These are phyloP conservation scores for Acrocephalus scirpaceus DNA, from an alignment of 2,797 vertebrate species.

Conservation along the genomic window DNA sequence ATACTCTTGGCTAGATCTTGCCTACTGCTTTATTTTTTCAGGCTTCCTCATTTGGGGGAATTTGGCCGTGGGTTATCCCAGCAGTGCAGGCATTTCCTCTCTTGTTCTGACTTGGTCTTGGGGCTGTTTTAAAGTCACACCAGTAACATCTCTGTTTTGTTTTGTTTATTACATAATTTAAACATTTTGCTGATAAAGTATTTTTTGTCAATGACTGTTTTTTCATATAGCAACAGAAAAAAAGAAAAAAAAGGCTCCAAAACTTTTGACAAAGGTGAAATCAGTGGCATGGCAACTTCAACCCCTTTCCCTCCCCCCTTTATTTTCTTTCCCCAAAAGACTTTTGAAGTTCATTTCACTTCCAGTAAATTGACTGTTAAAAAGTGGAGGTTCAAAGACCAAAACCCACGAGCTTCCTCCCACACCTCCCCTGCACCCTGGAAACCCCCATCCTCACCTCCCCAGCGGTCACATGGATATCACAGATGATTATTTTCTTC, in stretches of 20 bases:
- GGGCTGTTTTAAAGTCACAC: neutral
- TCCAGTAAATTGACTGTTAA: conserved; percentile 68
- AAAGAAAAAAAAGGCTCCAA: conserved; percentile 61
- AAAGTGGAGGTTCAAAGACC: conserved; percentile 61
- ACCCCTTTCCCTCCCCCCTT: neutral
- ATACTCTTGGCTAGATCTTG: neutral
- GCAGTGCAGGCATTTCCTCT: neutral
- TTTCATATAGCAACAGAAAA: conserved; percentile 58
- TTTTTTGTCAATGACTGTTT: conserved; percentile 53
- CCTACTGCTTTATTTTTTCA: neutral
- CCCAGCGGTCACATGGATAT: neutral
- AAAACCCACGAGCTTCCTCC: conserved; percentile 29
- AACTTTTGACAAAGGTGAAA: conserved; percentile 71
- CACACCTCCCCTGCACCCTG: conserved; percentile 1
- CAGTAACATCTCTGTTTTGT: conserved; percentile 42
- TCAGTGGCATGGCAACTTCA: conserved; percentile 57
- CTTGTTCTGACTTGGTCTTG: neutral
- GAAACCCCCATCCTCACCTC: neutral
- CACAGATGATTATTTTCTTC: neutral
- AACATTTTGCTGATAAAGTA: conserved; percentile 77
- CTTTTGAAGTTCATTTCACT: conserved; percentile 39
- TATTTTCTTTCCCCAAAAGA: neutral
- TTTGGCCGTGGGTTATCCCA: neutral
- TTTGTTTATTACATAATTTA: conserved; percentile 78
- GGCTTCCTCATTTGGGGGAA: neutral